Percentiles rank a stretch among this genome's conserved stretches.
Conservation (phyloP, 37 sponge, comb jelly and placozoan species). For the Trichoplax adhaerens region DNA sequence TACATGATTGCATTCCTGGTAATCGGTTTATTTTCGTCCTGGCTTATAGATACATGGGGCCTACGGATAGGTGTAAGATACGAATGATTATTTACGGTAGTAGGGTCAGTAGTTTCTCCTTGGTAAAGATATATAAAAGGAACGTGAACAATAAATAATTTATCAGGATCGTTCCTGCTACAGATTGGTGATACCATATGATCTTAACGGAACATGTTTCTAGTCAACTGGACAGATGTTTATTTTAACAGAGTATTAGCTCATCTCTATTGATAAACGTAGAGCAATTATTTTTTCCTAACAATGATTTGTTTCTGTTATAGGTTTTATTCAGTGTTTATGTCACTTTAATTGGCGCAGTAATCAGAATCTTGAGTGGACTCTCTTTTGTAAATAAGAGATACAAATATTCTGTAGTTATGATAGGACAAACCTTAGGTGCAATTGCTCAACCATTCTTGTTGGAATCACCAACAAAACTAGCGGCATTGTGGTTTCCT, state of each 20-base stretch:
- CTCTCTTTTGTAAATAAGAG: conserved; percentile 20
- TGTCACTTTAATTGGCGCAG: conserved; percentile 35
- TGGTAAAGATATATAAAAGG: no score
- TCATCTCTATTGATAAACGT: background rate
- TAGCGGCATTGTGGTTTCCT: conserved; percentile 70
- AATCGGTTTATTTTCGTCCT: conserved; percentile 48
- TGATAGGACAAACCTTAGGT: conserved; percentile 44
- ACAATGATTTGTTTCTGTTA: background rate
- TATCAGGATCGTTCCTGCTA: no score
- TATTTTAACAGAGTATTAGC: background rate
- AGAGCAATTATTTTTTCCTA: conserved; percentile 1
- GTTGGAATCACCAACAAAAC: conserved; percentile 57
- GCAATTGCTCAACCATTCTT: conserved; percentile 67
- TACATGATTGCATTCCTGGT: conserved; percentile 46
- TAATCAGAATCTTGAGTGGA: conserved; percentile 33
- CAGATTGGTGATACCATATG: no score
- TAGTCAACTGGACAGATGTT: no score
- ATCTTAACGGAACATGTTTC: no score
- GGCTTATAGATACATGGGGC: conserved; percentile 39
- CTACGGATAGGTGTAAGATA: conserved; percentile 48
- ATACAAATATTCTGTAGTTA: conserved; percentile 26
- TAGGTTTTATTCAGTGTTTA: conserved; percentile 35
- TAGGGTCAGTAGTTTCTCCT: no score
- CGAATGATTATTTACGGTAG: background rate
- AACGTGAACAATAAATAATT: no score